Evolutionary conservation across 2,113 vertebrate genomes (phyloP).

Genomic region (Nothocercus julius): DNA sequence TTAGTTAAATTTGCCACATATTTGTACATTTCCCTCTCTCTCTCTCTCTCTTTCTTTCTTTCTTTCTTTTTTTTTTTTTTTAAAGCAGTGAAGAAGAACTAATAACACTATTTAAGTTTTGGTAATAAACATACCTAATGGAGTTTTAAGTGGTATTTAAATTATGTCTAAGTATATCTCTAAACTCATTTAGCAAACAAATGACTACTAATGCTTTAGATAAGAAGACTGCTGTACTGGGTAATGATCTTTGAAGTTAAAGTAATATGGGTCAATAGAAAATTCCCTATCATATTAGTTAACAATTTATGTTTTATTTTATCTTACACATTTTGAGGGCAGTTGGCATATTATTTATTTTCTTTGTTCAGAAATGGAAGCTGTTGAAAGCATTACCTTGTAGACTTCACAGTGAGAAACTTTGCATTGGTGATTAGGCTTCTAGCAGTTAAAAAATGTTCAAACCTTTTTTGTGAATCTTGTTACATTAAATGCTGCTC

Average conservation of each 20-base stretch:
- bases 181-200: conserved; percentile 75
- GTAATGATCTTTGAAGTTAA: conserved; percentile 77
- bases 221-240: conserved; percentile 66
- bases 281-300: conserved; percentile 62
- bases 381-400: not conserved
- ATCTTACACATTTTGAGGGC: conserved; percentile 2
- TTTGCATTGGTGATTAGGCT: not conserved
- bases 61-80: conserved; percentile 8
- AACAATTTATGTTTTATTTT: conserved; percentile 70
- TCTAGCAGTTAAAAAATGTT: not conserved
- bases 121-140: conserved; percentile 70
- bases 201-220: conserved; percentile 65
- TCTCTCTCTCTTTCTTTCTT: too few relatives aligned
- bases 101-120: conserved; percentile 48
- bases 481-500: not conserved
- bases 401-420: not conserved
- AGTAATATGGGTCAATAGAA: conserved; percentile 69
- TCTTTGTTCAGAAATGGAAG: not conserved
- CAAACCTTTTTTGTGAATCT: not conserved
- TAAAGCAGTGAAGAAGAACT: conserved; percentile 9
- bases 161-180: conserved; percentile 69
- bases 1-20: conserved; percentile 20
- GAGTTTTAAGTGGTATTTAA: conserved; percentile 77
- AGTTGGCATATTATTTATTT: not conserved
- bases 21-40: not conserved